Conservation (phyloP, 2,888 invertebrate genomes). For the Philonicus albiceps region DNA sequence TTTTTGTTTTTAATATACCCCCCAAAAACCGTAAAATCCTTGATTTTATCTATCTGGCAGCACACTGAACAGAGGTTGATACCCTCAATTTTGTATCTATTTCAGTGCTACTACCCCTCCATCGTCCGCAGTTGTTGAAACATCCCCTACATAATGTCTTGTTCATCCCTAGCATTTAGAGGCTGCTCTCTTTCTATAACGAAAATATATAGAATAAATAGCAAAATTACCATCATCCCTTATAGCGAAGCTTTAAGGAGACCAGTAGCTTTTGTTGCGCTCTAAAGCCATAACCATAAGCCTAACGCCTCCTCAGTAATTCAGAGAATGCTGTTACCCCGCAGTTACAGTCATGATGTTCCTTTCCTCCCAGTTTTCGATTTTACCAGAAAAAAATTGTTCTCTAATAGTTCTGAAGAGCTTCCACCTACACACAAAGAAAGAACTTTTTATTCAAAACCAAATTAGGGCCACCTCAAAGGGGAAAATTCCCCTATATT, state of each 20-base stretch:
- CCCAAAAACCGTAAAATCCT: not conserved
- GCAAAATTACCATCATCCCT: not conserved
- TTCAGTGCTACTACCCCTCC: constrained; percentile 17
- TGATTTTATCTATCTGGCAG: constrained; percentile 11
- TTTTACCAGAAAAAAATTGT: not conserved
- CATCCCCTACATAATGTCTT: not conserved
- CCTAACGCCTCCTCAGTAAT: not conserved
- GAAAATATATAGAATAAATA: not conserved
- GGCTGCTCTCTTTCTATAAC: not conserved
- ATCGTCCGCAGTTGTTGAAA: not conserved
- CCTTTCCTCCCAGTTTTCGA: not conserved
- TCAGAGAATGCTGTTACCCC: not conserved
- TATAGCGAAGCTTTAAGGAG: not conserved
- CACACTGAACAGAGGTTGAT: constrained; percentile 2
- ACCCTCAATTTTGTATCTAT: constrained; percentile 1
- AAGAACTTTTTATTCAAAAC: not conserved
- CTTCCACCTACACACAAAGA: not conserved
- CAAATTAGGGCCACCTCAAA: not conserved
- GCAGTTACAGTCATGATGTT: not conserved
- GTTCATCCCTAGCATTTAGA: not conserved
- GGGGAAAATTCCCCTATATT: not conserved
- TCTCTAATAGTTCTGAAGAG: not conserved
- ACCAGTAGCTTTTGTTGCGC: not conserved
- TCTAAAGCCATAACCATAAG: not conserved
- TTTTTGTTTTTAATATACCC: not conserved